A percentile compares a stretch with the other conserved stretches of the same genome.
Evolutionary conservation across 1,140 invertebrate species (phyloP).

Genomic region (Calosoma granatense): DNA sequence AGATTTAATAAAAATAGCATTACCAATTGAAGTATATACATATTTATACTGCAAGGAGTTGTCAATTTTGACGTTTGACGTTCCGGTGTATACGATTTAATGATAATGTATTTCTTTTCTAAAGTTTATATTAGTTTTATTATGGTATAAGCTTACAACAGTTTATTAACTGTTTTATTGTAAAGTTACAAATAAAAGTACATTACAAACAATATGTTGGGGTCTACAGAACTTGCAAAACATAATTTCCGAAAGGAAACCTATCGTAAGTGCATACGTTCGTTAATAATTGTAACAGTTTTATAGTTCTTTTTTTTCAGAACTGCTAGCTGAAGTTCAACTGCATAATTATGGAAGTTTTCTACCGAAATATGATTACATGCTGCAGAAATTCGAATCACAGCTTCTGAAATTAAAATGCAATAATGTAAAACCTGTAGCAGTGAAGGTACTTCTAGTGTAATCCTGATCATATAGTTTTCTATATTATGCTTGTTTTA

Average conservation of each 20-base stretch:
- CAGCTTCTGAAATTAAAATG: slow-evolving; percentile 29
- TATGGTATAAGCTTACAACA: no score
- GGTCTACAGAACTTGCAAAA: slow-evolving; percentile 24
- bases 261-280: slow-evolving; percentile 21
- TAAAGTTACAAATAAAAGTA: not conserved
- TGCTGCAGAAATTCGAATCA: slow-evolving; percentile 42
- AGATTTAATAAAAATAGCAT: no score
- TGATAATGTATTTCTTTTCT: no score
- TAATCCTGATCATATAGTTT: no score
- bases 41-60: no score
- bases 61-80: no score
- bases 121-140: no score
- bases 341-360: slow-evolving; percentile 60
- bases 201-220: slow-evolving; percentile 25
- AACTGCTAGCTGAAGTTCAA: slow-evolving; percentile 46
- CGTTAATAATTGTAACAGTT: not conserved
- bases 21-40: no score
- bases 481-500: slow-evolving; percentile 22
- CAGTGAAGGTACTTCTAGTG: slow-evolving; percentile 43
- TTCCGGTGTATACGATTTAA: no score
- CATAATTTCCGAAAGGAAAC: slow-evolving; percentile 30
- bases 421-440: slow-evolving; percentile 45
- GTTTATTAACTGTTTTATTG: no score
- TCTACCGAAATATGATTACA: slow-evolving; percentile 51
- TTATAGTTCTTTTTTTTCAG: slow-evolving; percentile 18